Evolutionary conservation across 2,888 invertebrate species (phyloP).

Genomic region (Nymphalis polychloros): DNA sequence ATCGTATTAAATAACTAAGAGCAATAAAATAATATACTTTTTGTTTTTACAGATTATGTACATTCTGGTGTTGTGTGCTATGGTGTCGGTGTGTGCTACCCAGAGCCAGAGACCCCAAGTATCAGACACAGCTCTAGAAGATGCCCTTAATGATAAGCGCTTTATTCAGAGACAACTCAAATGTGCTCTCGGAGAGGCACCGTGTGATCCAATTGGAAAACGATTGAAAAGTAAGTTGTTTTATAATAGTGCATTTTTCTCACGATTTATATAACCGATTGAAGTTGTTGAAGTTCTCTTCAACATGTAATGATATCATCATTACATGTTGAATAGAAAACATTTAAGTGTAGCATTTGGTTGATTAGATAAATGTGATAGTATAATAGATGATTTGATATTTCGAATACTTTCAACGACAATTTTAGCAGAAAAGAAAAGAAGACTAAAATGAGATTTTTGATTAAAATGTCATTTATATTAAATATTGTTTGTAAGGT

Average conservation of each 20-base stretch:
- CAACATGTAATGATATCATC: neutral
- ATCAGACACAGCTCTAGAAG: conserved; percentile 85
- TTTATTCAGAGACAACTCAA: conserved; percentile 87
- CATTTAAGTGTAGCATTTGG: too few species aligned
- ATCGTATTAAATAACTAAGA: neutral
- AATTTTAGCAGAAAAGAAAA: too few species aligned
- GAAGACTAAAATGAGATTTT: too few species aligned
- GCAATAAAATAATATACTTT: neutral
- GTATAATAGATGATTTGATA: too few species aligned
- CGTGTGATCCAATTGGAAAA: conserved; percentile 88
- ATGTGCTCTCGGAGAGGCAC: conserved; percentile 87
- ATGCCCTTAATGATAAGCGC: conserved; percentile 85
- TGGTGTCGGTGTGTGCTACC: conserved; percentile 53
- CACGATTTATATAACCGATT: neutral
- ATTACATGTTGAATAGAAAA: neutral
- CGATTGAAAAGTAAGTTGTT: conserved; percentile 85
- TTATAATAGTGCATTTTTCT: neutral
- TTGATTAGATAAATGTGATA: too few species aligned
- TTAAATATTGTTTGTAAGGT: too few species aligned
- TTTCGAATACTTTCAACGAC: too few species aligned
- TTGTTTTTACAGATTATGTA: conserved; percentile 52
- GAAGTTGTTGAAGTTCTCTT: too few species aligned
- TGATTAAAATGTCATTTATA: too few species aligned
- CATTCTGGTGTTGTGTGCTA: conserved; percentile 49
- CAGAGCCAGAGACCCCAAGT: conserved; percentile 71